Conservation (phyloP, 2,797 vertebrate species). For the Lepilemur septentrionalis region DNA sequence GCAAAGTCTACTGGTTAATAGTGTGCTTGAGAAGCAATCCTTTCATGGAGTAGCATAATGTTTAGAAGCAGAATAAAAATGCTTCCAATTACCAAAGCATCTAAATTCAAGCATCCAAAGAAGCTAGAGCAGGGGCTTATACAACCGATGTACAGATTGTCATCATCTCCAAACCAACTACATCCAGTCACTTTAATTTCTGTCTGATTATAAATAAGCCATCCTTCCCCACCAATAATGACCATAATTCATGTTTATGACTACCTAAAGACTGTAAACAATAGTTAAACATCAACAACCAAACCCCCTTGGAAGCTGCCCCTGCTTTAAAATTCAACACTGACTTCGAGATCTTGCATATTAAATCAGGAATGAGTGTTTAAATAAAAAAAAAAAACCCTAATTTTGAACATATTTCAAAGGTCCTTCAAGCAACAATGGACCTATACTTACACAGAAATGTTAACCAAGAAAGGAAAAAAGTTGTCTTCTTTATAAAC, state of each 20-base stretch:
- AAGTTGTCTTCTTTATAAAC: not conserved
- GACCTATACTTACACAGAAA: not conserved
- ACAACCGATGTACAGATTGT: not conserved
- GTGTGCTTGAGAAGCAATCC: not conserved
- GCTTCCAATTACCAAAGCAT: slow-evolving; percentile 11
- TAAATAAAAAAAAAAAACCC: not conserved
- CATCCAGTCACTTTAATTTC: not conserved
- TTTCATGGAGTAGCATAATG: not conserved
- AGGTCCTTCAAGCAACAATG: not conserved
- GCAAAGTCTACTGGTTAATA: not conserved
- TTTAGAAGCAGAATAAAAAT: not conserved
- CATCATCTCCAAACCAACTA: not conserved
- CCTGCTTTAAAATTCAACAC: not conserved
- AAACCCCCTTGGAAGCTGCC: not conserved
- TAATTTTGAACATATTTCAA: slow-evolving; percentile 34
- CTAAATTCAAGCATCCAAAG: not conserved
- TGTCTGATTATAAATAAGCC: not conserved
- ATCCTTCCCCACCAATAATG: not conserved
- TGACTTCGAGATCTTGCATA: not conserved
- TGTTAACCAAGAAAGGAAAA: slow-evolving; percentile 6
- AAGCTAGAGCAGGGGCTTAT: not conserved
- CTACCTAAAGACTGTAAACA: not conserved
- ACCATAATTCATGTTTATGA: not conserved
- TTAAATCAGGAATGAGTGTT: not conserved
- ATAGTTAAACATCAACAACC: not conserved